Evolutionary conservation across 2,888 invertebrate species (phyloP).

Genomic region (Nemoura dubitans): DNA sequence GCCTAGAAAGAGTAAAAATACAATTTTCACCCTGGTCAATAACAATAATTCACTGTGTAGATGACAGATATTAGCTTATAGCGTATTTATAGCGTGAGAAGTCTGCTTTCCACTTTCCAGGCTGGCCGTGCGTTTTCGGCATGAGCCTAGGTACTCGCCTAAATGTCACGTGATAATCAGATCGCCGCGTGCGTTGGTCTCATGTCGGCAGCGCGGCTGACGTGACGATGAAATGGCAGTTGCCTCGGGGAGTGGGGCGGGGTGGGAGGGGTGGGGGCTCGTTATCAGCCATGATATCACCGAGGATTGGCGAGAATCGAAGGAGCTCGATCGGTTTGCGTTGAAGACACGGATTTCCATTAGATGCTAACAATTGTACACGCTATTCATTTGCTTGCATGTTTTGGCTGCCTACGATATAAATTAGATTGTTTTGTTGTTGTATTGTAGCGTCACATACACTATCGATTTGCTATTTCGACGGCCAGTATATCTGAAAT

Average conservation of each 20-base stretch:
- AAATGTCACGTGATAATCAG: conserved; percentile 7
- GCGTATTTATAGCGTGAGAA: conserved; percentile 3
- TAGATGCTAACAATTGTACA: not conserved
- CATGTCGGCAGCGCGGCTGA: not conserved
- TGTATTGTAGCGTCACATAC: not conserved
- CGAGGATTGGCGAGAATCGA: not conserved
- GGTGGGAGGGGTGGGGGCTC: not conserved
- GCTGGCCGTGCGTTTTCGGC: not conserved
- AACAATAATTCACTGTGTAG: not conserved
- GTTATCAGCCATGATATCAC: not conserved
- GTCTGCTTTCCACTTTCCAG: not conserved
- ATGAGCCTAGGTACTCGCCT: not conserved
- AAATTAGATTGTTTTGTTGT: not conserved
- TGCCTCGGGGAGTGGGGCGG: not conserved
- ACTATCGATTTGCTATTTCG: not conserved
- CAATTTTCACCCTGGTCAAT: not conserved
- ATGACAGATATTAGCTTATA: not conserved
- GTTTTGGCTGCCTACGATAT: not conserved
- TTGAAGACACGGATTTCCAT: not conserved
- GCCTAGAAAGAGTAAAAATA: not conserved
- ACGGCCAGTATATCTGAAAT: no score
- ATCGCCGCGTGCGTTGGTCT: not conserved
- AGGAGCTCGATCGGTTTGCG: not conserved
- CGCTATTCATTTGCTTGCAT: not conserved
- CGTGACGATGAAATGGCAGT: not conserved